Evolutionary conservation across 1,140 invertebrate genomes (phyloP), one percentile per base, ranked within the genome.

Genomic region (Leptopilina clavipes): DNA sequence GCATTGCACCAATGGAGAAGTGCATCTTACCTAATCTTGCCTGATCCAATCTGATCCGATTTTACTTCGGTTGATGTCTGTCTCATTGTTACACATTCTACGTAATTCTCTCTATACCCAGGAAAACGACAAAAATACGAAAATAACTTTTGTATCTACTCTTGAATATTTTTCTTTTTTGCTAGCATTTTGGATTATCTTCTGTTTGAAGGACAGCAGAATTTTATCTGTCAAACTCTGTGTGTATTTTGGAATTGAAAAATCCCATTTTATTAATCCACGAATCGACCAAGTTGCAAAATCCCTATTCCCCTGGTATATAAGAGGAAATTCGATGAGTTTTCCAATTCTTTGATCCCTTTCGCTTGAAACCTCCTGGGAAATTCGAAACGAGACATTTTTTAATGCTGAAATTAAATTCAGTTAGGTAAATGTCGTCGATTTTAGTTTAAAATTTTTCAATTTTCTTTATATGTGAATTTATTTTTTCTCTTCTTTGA

Each of bases 11-110:
- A 65, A 31, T 65, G 59, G 25, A 65, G 59, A 65, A 65, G 59
- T 65, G 25, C 59, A 65, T 65, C 59, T 65, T 65, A 65, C 59
- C 59, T 37, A 65, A 65, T 65, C 59, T 65, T 22, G 59, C 12
- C 19, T 65, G 22, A 65, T 65, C 59, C 59, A 65, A 65, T 65
- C 25, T 65, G 22, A 37, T 37, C 59, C 59, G 56, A 59, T 59
- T 22, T 22, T 65, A 1, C 22, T n/a, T 65, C 10, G 22, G 6
- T 12, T 0, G 25, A 10, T 31, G 59, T n/a, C 59, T 52, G 48
- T 52, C 14, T 5, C 56, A 65, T 65, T 65, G 59, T 31, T 65
- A 65, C 22, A 65, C 25, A 31, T 65, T n/a, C 25, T 40, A 65
- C n/a, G 12, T 31, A 9, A 31, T 14, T 25, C 22, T 12, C 22